Conservation (phyloP, 2,888 invertebrate genomes). For the Linyphia triangularis region DNA sequence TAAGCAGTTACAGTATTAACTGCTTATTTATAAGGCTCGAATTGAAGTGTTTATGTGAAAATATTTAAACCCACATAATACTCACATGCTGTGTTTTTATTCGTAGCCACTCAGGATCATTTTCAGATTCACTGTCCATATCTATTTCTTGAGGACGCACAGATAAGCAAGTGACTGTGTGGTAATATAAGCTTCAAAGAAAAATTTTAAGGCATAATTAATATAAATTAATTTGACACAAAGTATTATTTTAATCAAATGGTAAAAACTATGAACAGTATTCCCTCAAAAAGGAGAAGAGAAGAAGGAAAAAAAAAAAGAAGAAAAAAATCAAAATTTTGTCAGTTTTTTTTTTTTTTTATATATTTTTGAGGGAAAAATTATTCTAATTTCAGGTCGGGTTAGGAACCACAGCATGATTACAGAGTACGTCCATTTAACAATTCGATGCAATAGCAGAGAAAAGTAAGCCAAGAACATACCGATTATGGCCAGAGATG, state of each 20-base stretch:
- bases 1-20: too few relatives aligned
- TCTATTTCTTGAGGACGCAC: constrained; percentile 97
- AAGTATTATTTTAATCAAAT: not conserved
- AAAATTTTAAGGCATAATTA: not conserved
- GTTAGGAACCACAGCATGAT: too few relatives aligned
- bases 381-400: too few relatives aligned
- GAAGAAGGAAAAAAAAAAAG: not conserved
- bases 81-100: constrained; percentile 89
- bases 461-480: too few relatives aligned
- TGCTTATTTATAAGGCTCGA: too few relatives aligned
- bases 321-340: not conserved
- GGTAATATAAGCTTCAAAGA: constrained; percentile 88
- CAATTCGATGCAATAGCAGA: too few relatives aligned
- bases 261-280: not conserved
- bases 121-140: constrained; percentile 95
- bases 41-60: too few relatives aligned
- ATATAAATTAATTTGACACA: not conserved
- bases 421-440: too few relatives aligned
- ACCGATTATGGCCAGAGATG: constrained; percentile 93
- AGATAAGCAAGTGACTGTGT: constrained; percentile 94
- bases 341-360: too few relatives aligned
- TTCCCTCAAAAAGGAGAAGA: not conserved
- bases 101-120: constrained; percentile 95
- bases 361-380: too few relatives aligned
- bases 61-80: too few relatives aligned